These are phyloP conservation scores for Paguma larvata DNA, from an alignment of 2,797 vertebrate species.

Conservation along the genomic window DNA sequence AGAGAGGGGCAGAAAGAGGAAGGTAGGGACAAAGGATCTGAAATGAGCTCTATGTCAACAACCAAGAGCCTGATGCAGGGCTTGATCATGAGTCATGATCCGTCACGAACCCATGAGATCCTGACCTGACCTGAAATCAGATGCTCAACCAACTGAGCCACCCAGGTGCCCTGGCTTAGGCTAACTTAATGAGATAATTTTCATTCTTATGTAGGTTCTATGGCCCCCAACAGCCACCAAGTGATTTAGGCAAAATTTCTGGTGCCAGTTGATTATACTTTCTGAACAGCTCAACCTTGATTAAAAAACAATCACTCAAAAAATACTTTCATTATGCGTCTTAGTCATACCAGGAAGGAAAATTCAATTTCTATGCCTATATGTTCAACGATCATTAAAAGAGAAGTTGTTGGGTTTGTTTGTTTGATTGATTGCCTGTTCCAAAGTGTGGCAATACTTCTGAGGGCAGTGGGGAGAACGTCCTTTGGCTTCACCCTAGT, in stretches of 20 bases:
- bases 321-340: constrained; percentile 4
- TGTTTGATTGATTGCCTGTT: background rate
- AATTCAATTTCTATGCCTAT: background rate
- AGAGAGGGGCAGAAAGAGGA: too few relatives aligned
- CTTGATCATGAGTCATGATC: too few relatives aligned
- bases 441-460: background rate
- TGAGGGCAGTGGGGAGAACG: background rate
- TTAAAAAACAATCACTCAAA: background rate
- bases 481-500: background rate
- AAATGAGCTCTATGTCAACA: too few relatives aligned
- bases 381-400: background rate
- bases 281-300: background rate
- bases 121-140: too few relatives aligned
- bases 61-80: too few relatives aligned
- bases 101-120: too few relatives aligned
- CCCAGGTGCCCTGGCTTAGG: background rate
- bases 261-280: background rate
- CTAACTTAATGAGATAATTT: background rate
- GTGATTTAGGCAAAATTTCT: constrained; percentile 15
- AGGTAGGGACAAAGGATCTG: too few relatives aligned
- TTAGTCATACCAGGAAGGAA: background rate
- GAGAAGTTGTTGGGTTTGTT: background rate
- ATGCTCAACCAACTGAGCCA: too few relatives aligned
- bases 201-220: background rate
- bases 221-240: background rate